Evolutionary conservation across 1,140 invertebrate genomes (phyloP).

Genomic region (Lucilia cuprina): DNA sequence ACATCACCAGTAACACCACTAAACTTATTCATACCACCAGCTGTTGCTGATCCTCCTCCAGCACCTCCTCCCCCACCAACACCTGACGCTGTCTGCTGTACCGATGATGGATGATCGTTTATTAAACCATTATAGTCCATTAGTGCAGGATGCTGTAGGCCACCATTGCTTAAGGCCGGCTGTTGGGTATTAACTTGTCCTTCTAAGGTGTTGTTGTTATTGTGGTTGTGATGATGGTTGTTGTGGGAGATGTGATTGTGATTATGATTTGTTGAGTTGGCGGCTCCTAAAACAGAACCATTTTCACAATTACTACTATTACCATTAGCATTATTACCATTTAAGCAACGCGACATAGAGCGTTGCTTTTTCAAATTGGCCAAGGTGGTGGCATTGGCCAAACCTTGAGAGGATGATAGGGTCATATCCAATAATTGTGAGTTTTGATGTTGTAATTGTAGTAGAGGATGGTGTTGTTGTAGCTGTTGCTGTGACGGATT

Average conservation of each 20-base stretch:
- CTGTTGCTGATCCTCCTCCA: background rate
- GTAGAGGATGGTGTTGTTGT: slow-evolving; percentile 60
- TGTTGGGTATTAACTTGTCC: slow-evolving; percentile 40
- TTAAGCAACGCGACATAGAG: slow-evolving; percentile 75
- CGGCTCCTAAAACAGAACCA: slow-evolving; percentile 61
- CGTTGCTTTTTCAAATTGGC: slow-evolving; percentile 90
- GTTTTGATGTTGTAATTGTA: slow-evolving; percentile 38
- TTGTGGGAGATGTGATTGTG: slow-evolving; percentile 49
- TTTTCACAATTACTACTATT: slow-evolving; percentile 47
- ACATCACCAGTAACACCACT: slow-evolving; percentile 73
- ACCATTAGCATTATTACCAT: too few species aligned
- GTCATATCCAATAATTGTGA: slow-evolving; percentile 42
- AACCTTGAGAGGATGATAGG: slow-evolving; percentile 52
- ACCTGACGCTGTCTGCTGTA: slow-evolving; percentile 60
- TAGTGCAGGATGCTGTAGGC: slow-evolving; percentile 43
- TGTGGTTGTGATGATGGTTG: slow-evolving; percentile 38
- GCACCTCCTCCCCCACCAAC: slow-evolving; percentile 24
- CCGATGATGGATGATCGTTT: slow-evolving; percentile 53
- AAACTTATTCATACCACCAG: slow-evolving; percentile 66
- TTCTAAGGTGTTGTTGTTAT: slow-evolving; percentile 45
- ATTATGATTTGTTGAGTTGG: slow-evolving; percentile 44
- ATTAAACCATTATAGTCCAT: slow-evolving; percentile 45
- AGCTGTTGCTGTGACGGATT: slow-evolving; percentile 61
- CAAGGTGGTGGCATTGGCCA: slow-evolving; percentile 67
- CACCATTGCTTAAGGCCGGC: slow-evolving; percentile 22